A percentile compares a stretch with the other conserved stretches of the same genome.
These are phyloP conservation scores for Copidosoma floridanum DNA, from an alignment of 1,140 invertebrate species.

Conservation along the genomic window DNA sequence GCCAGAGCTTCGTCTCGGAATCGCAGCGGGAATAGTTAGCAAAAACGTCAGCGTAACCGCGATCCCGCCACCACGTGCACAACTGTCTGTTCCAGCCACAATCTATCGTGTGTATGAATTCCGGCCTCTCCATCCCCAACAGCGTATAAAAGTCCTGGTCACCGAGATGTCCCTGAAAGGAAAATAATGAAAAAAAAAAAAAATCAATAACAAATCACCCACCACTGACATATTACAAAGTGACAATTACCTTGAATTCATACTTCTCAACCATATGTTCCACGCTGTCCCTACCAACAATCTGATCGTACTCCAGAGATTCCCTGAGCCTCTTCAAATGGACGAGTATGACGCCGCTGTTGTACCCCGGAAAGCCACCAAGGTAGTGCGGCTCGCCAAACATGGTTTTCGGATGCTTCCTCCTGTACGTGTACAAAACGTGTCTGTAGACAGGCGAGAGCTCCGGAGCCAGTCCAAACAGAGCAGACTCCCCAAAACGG, in stretches of 20 bases:
- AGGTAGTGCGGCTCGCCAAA: constrained; percentile 61
- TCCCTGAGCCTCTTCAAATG: constrained; percentile 69
- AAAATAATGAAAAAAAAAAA: not conserved
- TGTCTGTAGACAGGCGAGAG: constrained; percentile 80
- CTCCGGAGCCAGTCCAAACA: constrained; percentile 78
- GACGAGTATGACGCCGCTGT: constrained; percentile 78
- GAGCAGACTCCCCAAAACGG: constrained; percentile 57
- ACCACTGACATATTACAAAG: too few relatives aligned
- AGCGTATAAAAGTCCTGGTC: constrained; percentile 88
- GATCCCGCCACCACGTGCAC: constrained; percentile 80
- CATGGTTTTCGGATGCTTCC: constrained; percentile 61
- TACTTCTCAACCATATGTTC: constrained; percentile 68
- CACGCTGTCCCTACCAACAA: constrained; percentile 61
- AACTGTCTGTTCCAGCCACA: constrained; percentile 85
- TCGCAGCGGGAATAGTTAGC: constrained; percentile 73
- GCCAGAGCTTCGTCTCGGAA: constrained; percentile 72
- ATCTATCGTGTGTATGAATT: constrained; percentile 74
- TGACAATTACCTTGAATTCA: constrained; percentile 59
- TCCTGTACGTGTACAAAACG: constrained; percentile 69
- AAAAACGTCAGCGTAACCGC: constrained; percentile 77
- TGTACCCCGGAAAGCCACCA: constrained; percentile 73
- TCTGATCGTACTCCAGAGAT: constrained; percentile 61
- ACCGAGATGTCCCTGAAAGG: constrained; percentile 73
- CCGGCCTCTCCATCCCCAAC: constrained; percentile 69
- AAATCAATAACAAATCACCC: too few relatives aligned